A percentile compares a stretch with the other conserved stretches of the same genome.
Conservation (phyloP, 2,113 vertebrate genomes). For the Irena cyanogastra region DNA sequence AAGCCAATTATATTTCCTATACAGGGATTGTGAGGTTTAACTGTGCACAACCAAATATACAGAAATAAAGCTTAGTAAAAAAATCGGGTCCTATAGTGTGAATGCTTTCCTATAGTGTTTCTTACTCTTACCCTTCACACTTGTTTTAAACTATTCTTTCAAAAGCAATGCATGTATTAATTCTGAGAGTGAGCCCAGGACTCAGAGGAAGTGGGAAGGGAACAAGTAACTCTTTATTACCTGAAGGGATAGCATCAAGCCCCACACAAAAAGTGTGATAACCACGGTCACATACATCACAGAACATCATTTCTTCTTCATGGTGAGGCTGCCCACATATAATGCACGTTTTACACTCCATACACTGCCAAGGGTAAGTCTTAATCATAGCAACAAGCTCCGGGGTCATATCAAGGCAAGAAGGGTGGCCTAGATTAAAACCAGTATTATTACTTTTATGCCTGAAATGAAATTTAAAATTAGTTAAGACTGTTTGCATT, state of each 20-base stretch:
- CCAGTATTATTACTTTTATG: constrained; percentile 57
- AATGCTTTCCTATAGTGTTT: neutral
- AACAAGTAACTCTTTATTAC: constrained; percentile 71
- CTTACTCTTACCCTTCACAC: neutral
- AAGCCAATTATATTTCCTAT: neutral
- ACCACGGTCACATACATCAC: constrained; percentile 95
- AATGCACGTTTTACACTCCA: constrained; percentile 98
- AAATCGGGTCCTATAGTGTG: neutral
- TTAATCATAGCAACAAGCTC: constrained; percentile 91
- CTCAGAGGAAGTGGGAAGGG: neutral
- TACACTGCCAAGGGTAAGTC: constrained; percentile 98
- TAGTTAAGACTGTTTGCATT: neutral
- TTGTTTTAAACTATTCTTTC: neutral
- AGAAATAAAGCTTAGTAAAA: constrained; percentile 42
- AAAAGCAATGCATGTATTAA: neutral
- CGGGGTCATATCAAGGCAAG: constrained; percentile 92
- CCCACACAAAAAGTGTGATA: constrained; percentile 98
- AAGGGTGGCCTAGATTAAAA: constrained; percentile 90
- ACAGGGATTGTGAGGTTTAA: constrained; percentile 1
- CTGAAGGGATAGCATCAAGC: constrained; percentile 89
- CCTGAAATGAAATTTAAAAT: constrained; percentile 11
- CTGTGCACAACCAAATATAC: constrained; percentile 7
- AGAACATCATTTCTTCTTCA: constrained; percentile 99
- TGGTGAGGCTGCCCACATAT: constrained; percentile 95
- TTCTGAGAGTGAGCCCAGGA: neutral